Percentiles rank a stretch among this genome's conserved stretches.
Conservation (phyloP, 30 jellyfish, hydroid and myxozoan genomes). For the Morbakka virulenta region DNA sequence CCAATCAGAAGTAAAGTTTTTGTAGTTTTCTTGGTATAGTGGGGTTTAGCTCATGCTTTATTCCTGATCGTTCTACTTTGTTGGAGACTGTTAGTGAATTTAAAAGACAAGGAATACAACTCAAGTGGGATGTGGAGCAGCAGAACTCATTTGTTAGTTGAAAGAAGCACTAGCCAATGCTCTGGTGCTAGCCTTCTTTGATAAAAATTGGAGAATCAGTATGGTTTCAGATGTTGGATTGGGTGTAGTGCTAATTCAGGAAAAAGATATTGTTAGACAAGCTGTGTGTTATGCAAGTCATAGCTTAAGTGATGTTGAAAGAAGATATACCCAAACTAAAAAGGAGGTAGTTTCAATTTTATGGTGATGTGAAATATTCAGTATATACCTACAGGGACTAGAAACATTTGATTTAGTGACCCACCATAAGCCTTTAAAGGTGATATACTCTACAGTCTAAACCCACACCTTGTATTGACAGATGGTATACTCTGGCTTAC, state of each 20-base stretch:
- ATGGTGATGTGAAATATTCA: background rate
- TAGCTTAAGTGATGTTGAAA: slow-evolving; percentile 21
- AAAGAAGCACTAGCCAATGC: background rate
- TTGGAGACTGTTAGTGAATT: background rate
- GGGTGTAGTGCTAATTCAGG: slow-evolving; percentile 54
- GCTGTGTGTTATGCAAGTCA: slow-evolving; percentile 49
- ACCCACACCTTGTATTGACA: too few species aligned
- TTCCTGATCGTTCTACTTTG: background rate
- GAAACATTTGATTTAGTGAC: background rate
- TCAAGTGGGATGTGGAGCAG: background rate
- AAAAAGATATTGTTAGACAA: background rate
- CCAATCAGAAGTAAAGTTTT: background rate
- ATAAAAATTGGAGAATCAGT: background rate
- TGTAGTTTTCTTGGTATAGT: background rate
- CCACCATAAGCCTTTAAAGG: background rate
- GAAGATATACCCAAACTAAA: slow-evolving; percentile 24
- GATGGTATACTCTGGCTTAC: background rate
- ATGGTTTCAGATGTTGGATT: slow-evolving; percentile 30
- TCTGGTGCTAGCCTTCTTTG: background rate
- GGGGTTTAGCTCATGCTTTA: background rate
- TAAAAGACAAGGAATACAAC: background rate
- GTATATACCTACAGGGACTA: background rate
- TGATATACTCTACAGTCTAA: background rate
- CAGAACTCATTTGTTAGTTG: background rate
- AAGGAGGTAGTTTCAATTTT: slow-evolving; percentile 58